Base-by-base conservation (phyloP, 2,797 vertebrate species). In the Philypnodon macrostomus region DNA sequence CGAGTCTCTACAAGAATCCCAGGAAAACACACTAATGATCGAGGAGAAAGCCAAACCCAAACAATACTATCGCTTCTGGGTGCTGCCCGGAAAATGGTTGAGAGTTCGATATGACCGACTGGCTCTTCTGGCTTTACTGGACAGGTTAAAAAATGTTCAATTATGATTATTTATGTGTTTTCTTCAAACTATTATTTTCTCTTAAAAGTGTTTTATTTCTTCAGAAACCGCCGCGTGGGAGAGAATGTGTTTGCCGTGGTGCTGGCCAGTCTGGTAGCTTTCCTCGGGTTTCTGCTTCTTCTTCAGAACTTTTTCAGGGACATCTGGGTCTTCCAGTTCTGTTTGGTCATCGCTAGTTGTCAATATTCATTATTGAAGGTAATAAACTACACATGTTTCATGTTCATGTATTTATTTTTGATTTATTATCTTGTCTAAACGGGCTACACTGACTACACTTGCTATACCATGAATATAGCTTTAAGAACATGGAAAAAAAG, bases 271-370 rank as follows among this genome's bases (percentile, higher is more conserved):
- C 83, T 95, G 47, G 94, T 95, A 37, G 92, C 94, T 44, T 95
- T 95, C 72, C 80, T 95, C 52, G 94, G 94, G 19, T 95, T 94
- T 73, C 78, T 93, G n/a, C 75, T 95, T 39, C 86, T 95, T 38
- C 90, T 93, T 12, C 89, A 92, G 57, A 93, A 91, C 73, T 95
- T 94, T 70, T 95, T 95, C 88, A 89, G 89, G 38, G 94, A 95
- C 88, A 94, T 95, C 79, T 95, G 92, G 92, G 93, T 95, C 64
- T 95, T 95, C 85, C 94, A 94, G 90, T 95, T 95, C 80, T 95
- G 94, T 70, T 73, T 95, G 67, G 94, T 95, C 79, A 95, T 95
- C 27, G 94, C 94, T 48, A 94, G 93, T 84, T 95, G 93, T 84
- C 94, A 95, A 69, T 95, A 95, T 68, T 95, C 94, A 6, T 79